phyloP scores from a whole-genome alignment of 1,140 invertebrate genomes.

The Tenebrio molitor region DNA sequence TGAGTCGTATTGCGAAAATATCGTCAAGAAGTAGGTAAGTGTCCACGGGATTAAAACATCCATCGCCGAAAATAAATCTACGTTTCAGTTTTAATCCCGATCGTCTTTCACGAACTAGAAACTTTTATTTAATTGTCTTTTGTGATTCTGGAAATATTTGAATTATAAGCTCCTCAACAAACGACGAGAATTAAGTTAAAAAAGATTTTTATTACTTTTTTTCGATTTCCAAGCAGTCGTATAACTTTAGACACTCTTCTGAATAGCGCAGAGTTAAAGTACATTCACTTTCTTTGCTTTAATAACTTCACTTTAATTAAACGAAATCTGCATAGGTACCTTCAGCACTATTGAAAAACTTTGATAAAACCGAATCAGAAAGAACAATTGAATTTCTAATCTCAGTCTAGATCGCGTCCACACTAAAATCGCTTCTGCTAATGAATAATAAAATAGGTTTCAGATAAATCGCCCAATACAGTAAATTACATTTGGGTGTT shows the following conservation, averaged over 20 bases:
- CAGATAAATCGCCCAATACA: too few relatives aligned
- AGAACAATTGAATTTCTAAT: constrained; percentile 14
- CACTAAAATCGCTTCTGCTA: too few relatives aligned
- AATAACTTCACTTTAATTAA: constrained; percentile 32
- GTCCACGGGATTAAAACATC: constrained; percentile 4
- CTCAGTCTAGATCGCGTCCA: background rate
- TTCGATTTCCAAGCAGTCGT: background rate
- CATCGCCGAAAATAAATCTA: background rate
- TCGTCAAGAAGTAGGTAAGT: background rate
- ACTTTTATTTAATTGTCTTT: constrained; percentile 11
- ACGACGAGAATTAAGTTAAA: constrained; percentile 1
- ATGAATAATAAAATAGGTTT: too few relatives aligned
- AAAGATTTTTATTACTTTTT: background rate
- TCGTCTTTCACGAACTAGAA: background rate
- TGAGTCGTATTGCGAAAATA: constrained; percentile 6
- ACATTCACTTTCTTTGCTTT: constrained; percentile 24
- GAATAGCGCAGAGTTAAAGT: constrained; percentile 12
- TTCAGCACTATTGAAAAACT: constrained; percentile 13
- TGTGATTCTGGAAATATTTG: constrained; percentile 7
- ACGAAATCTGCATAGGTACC: constrained; percentile 1
- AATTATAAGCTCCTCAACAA: background rate
- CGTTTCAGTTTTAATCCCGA: background rate
- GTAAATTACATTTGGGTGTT: too few relatives aligned
- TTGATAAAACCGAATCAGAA: background rate
- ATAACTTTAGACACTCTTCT: constrained; percentile 2